phyloP scores from a whole-genome alignment of 2,113 vertebrate species.

The Albula glossodonta region DNA sequence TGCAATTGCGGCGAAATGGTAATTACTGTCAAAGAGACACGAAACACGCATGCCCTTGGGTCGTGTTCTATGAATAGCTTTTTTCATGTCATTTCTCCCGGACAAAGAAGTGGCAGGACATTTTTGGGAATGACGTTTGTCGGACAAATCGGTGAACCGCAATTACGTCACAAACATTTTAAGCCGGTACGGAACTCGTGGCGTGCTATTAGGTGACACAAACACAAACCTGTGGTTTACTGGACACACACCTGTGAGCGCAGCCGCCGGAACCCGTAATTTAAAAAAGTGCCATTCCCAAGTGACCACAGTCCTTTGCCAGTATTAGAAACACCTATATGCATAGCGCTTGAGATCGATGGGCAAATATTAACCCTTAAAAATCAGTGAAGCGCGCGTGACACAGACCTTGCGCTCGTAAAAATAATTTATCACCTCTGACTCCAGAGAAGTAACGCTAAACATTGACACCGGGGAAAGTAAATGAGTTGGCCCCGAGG shows the following conservation, averaged over 20 bases:
- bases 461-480: slow-evolving; percentile 67
- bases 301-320: background rate
- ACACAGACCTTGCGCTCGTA: slow-evolving; percentile 69
- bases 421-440: slow-evolving; percentile 72
- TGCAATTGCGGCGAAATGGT: background rate
- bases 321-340: slow-evolving; percentile 19
- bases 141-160: background rate
- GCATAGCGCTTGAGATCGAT: slow-evolving; percentile 32
- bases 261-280: slow-evolving; percentile 30
- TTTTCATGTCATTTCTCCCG: background rate
- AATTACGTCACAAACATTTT: background rate
- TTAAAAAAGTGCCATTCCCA: background rate
- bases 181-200: background rate
- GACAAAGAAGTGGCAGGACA: background rate
- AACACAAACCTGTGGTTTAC: background rate
- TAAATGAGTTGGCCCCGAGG: slow-evolving; percentile 43
- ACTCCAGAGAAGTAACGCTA: slow-evolving; percentile 59
- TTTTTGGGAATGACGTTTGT: background rate
- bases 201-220: background rate
- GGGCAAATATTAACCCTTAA: slow-evolving; percentile 72
- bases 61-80: background rate
- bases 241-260: background rate
- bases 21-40: background rate
- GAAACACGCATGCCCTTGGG: background rate
- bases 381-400: slow-evolving; percentile 75